Conservation (phyloP, 2,888 invertebrate species). For the Deroplatys truncata region DNA sequence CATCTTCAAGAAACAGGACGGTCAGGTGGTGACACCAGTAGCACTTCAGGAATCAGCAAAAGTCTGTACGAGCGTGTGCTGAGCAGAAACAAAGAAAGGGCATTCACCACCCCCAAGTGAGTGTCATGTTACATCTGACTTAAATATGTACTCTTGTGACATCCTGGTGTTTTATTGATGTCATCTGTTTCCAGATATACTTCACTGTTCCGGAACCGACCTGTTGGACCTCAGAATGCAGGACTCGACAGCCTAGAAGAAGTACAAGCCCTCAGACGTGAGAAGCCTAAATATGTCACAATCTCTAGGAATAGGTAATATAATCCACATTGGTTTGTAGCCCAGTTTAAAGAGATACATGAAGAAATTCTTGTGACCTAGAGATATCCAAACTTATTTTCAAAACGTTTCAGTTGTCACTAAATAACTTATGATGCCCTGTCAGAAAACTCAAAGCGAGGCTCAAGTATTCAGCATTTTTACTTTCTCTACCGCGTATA, state of each 20-base stretch:
- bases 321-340: not conserved
- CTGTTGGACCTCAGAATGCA: constrained; percentile 56
- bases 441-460: too few species aligned
- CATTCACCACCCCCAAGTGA: constrained; percentile 26
- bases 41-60: constrained; percentile 58
- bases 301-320: constrained; percentile 56
- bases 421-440: not conserved
- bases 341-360: not conserved
- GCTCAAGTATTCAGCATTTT: too few species aligned
- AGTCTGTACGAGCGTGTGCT: constrained; percentile 73
- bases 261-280: constrained; percentile 42
- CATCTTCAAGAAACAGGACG: constrained; percentile 45
- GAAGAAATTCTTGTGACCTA: not conserved
- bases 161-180: too few species aligned
- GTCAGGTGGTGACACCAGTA: not conserved
- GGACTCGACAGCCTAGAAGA: constrained; percentile 46
- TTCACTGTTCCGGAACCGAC: constrained; percentile 50
- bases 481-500: too few species aligned
- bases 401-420: not conserved
- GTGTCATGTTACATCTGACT: not conserved
- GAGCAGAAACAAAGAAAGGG: constrained; percentile 42
- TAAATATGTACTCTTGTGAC: too few species aligned
- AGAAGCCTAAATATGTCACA: constrained; percentile 63
- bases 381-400: not conserved
- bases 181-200: constrained; percentile 27